A percentile compares a stretch with the other conserved stretches of the same genome.
phyloP scores from a whole-genome alignment of 2,888 invertebrate genomes.

The Xanthia togata region DNA sequence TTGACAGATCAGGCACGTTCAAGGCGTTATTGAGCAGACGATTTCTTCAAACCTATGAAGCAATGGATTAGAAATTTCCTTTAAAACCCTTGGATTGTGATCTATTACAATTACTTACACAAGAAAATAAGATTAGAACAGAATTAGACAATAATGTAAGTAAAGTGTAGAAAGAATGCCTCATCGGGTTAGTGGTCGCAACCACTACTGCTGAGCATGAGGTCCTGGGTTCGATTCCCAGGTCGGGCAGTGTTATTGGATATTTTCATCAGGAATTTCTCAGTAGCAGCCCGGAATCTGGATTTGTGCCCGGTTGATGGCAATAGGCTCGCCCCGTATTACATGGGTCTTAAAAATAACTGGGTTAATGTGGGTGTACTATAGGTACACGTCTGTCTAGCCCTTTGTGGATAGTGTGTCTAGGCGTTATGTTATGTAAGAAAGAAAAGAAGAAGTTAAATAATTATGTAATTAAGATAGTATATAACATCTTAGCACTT shows the following conservation, averaged over 20 bases:
- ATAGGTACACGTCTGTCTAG: background rate
- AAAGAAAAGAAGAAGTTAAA: constrained; percentile 16
- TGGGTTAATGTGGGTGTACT: too few species aligned
- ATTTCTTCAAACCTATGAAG: too few species aligned
- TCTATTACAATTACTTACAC: too few species aligned
- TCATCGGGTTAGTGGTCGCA: background rate
- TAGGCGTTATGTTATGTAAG: too few species aligned
- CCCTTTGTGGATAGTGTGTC: rapidly evolving
- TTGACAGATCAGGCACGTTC: too few species aligned
- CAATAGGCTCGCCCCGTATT: background rate
- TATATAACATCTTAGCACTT: constrained; percentile 15
- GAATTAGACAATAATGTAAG: background rate
- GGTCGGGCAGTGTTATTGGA: background rate
- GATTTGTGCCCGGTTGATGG: background rate
- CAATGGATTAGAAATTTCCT: too few species aligned
- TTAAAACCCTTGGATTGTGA: too few species aligned
- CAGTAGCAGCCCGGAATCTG: background rate
- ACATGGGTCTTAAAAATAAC: too few species aligned
- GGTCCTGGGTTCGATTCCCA: background rate
- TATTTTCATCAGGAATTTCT: background rate
- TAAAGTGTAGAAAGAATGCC: background rate
- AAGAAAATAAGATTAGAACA: background rate
- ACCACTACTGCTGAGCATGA: too few species aligned
- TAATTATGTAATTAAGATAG: constrained; percentile 2
- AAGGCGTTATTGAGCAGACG: too few species aligned